Evolutionary conservation across 2,888 invertebrate genomes (phyloP), one percentile per base, ranked within the genome.

Genomic region (Cheilosia variabilis): DNA sequence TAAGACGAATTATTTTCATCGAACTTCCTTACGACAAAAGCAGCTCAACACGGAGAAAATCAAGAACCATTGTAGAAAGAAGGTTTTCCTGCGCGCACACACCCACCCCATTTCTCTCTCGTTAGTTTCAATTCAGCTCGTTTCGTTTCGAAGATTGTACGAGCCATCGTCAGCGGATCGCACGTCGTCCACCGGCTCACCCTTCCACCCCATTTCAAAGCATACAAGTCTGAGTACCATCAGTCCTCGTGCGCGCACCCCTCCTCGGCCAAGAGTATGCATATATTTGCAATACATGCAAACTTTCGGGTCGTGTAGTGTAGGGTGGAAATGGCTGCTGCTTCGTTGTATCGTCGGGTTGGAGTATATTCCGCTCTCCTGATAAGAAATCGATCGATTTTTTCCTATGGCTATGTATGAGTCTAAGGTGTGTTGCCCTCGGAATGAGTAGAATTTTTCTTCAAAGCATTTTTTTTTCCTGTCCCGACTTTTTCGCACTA

Each of bases 341-440:
- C n/a, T 77, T 80, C 73, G 63, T 87, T 81, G 72, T 87, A 81
- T 82, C 82, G 82, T 76, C 72, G 86, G 71, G 76, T 71, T 55
- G 82, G 63, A 81, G 75, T 87, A 71, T 83, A 75, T 83, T 83
- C 83, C 81, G 52, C 52, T 75, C 78, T 87, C 82, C 84, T 87
- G 88, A 83, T 88, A 87, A 88, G 87, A 87, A 88, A 88, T 87
- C 87, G 87, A 88, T 88, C 88, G 88, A 88, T 88, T 88, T 88
- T 88, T 88, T 87, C 87, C 69, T 88, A 89, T 89, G 88, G 89
- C 90, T 90, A 90, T 91, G 90, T 91, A 90, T 88, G 90, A 89
- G 90, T 89, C 89, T 90, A 91, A 91, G 91, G 91, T 91, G 91
- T 91, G 91, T 91, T 91, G 91, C 91, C 91, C 91, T 91, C 90